These are phyloP conservation scores for Brachypodius melanocephalos DNA, from an alignment of 2,113 vertebrate genomes.

Conservation along the genomic window DNA sequence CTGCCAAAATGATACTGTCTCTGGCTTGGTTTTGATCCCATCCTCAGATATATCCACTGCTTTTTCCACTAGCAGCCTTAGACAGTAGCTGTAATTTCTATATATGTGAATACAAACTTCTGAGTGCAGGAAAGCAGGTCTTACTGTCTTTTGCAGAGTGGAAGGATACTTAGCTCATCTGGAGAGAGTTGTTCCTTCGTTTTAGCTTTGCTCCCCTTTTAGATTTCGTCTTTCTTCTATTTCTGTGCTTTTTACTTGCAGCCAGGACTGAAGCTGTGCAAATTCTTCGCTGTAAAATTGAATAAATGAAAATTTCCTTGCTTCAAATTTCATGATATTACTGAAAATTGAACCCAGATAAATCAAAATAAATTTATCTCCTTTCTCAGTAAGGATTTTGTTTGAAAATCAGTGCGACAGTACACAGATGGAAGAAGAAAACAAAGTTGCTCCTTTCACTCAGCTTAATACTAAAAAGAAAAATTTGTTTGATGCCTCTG, in stretches of 20 bases:
- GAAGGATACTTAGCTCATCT: not conserved
- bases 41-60: not conserved
- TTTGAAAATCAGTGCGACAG: not conserved
- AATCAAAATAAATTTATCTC: not conserved
- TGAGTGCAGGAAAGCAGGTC: not conserved
- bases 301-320: not conserved
- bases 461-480: not conserved
- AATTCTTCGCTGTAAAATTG: not conserved
- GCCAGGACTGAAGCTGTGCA: not conserved
- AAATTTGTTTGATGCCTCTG: not conserved
- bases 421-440: not conserved
- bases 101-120: not conserved
- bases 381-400: not conserved
- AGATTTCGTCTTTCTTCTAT: not conserved
- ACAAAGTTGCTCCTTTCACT: not conserved
- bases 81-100: not conserved
- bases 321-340: not conserved
- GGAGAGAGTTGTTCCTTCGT: not conserved
- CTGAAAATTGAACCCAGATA: not conserved
- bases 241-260: not conserved
- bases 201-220: not conserved
- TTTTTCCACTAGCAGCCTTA: not conserved
- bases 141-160: not conserved
- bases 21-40: not conserved
- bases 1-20: not conserved